Percentiles rank a stretch among this genome's conserved stretches.
phyloP scores from a whole-genome alignment of 1,140 invertebrate genomes.

The Euglossa dilemma region DNA sequence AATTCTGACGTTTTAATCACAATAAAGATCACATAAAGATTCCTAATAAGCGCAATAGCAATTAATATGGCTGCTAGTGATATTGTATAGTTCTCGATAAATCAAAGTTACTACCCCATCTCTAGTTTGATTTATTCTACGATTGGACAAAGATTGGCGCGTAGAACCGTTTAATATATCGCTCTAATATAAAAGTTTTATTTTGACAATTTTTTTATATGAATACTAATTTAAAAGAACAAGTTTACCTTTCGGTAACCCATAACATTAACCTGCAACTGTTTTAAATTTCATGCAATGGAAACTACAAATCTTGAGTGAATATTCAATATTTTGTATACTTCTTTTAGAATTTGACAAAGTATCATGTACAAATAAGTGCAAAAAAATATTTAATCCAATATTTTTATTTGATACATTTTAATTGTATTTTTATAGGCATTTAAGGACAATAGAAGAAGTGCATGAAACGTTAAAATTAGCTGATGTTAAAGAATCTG shows the following conservation, averaged over 20 bases:
- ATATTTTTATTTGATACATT: not conserved
- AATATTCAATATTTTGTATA: not conserved
- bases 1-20: conserved; percentile 37
- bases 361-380: not conserved
- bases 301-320: not conserved
- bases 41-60: conserved; percentile 21
- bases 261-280: not conserved
- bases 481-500: conserved; percentile 87
- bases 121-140: conserved; percentile 5
- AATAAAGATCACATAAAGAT: conserved; percentile 39
- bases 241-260: too few species aligned
- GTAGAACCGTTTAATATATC: not conserved
- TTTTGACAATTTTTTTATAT: not conserved
- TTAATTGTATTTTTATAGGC: conserved; percentile 12
- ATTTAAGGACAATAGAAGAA: conserved; percentile 76
- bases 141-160: not conserved
- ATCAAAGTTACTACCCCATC: conserved; percentile 16
- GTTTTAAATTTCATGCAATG: not conserved
- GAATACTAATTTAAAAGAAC: not conserved
- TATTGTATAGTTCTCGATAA: conserved; percentile 11
- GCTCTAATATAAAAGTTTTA: not conserved
- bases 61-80: conserved; percentile 49
- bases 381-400: not conserved
- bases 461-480: conserved; percentile 85
- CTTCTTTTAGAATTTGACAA: not conserved